Percentiles rank a stretch among this genome's conserved stretches.
phyloP scores from a whole-genome alignment of 2,888 invertebrate species.

The Drosophila kuntzei region DNA sequence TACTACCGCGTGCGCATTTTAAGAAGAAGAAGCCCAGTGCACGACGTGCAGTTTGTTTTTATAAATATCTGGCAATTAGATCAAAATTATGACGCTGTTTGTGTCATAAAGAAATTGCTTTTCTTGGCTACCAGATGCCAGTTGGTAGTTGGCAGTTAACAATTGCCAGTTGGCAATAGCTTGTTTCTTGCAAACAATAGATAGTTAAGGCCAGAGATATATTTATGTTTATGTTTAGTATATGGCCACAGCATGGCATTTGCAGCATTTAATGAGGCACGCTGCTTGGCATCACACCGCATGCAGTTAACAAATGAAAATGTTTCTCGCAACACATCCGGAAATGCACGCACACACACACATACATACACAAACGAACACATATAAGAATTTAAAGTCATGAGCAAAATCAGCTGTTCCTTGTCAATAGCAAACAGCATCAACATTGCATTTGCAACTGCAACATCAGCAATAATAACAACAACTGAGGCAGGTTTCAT shows the following conservation, averaged over 20 bases:
- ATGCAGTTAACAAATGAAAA: slow-evolving; percentile 9
- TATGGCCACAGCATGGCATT: slow-evolving; percentile 62
- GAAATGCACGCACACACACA: slow-evolving; percentile 45
- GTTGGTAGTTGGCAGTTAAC: slow-evolving; percentile 26
- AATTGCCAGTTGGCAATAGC: slow-evolving; percentile 21
- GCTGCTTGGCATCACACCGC: slow-evolving; percentile 24
- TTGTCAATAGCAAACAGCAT: slow-evolving; percentile 23
- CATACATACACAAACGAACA: slow-evolving; percentile 4
- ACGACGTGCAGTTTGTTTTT: slow-evolving; percentile 54
- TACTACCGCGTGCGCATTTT: too few species aligned
- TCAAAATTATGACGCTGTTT: slow-evolving; percentile 83
- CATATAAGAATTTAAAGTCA: slow-evolving; percentile 29
- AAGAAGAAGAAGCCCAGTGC: too few species aligned
- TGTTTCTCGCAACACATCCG: slow-evolving; percentile 38
- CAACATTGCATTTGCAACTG: slow-evolving; percentile 25
- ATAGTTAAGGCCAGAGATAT: slow-evolving; percentile 66
- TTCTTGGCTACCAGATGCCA: slow-evolving; percentile 46
- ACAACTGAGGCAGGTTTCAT: slow-evolving; percentile 33
- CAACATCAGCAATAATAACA: slow-evolving; percentile 21
- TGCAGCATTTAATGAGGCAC: slow-evolving; percentile 71
- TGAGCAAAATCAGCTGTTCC: slow-evolving; percentile 52
- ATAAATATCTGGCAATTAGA: slow-evolving; percentile 83
- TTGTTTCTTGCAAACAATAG: slow-evolving; percentile 67
- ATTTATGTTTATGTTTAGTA: slow-evolving; percentile 64
- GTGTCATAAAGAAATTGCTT: slow-evolving; percentile 80